Percentiles rank a stretch among this genome's conserved stretches.
phyloP scores from a whole-genome alignment of 37 sponge, comb jelly and placozoan genomes.

The Hexactinellida sp. region DNA sequence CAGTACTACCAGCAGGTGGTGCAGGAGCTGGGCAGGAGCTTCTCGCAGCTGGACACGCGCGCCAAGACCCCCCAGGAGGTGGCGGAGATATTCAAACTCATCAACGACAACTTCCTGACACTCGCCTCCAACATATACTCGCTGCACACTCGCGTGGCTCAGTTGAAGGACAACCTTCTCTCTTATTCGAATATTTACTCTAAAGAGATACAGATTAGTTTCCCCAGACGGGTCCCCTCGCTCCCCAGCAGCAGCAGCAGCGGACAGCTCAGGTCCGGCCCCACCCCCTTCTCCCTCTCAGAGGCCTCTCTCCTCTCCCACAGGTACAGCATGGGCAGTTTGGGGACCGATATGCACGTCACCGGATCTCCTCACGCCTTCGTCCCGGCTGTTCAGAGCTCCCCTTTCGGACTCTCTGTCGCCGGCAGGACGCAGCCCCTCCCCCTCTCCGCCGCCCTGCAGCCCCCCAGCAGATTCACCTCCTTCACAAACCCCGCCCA shows the following conservation, averaged over 20 bases:
- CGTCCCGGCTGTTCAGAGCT: background rate
- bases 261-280: background rate
- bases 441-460: background rate
- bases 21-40: background rate
- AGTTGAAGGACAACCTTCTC: background rate
- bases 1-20: background rate
- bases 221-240: background rate
- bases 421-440: background rate
- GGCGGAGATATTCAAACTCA: background rate
- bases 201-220: background rate
- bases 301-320: slow-evolving; percentile 11
- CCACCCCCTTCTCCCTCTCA: slow-evolving; percentile 3
- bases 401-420: background rate
- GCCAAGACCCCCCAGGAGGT: background rate
- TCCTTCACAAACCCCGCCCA: background rate
- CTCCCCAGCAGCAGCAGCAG: background rate
- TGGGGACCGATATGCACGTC: background rate
- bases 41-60: background rate
- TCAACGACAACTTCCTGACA: background rate
- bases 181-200: background rate
- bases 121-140: background rate
- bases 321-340: background rate
- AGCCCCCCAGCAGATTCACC: background rate
- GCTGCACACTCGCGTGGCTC: background rate
- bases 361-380: background rate